Base-by-base conservation (phyloP, 2,113 vertebrate species). In the Leptodactylus fuscus region DNA sequence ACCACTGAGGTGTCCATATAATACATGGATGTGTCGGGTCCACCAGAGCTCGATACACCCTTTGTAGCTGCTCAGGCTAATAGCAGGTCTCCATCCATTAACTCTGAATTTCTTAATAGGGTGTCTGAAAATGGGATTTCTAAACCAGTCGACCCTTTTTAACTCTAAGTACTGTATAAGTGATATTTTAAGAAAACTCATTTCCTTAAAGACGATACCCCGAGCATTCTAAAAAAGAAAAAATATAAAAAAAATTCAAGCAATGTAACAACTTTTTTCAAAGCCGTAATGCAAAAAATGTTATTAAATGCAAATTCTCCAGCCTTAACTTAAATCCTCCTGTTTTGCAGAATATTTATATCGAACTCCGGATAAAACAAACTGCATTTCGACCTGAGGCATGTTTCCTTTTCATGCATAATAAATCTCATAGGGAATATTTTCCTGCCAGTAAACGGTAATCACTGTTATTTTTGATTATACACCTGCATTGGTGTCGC, bases 361-460 rank as follows among this genome's bases (percentile, higher is more conserved):
- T 11, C 11, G 71, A 44, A 48, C 10, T 46, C 41, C 44, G 16
- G 41, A 41, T 74, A 74, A 74, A 74, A 74, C 44, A 74, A 74
- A 74, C 71, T 16, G 38, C 44, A 27, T 46, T 46, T n/a, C 36
- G 15, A 46, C 71, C 71, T 74, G 7, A 51, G 44, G 74, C 49
- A 41, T 38, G 18, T 60, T 60, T 58, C 32, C 32, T 38, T 58
- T 55, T 79, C 71, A 46, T 74, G 71, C 71, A 74, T 74, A 74
- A 74, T 74, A 74, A 44, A 46, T 74, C 71, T 74, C 71, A 65
- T 74, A 46, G 41, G 44, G 71, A 74, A 74, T 48, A 74, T 74
- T 46, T 74, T 74, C 11, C 71, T 65, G 60, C 60, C 60, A 65
- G 44, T 74, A 48, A 24, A 27, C 41, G n/a, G 24, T 74, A 74